Evolutionary conservation across 92 coral and sea anemone genomes (phyloP).

Genomic region (Paramuricea clavata): DNA sequence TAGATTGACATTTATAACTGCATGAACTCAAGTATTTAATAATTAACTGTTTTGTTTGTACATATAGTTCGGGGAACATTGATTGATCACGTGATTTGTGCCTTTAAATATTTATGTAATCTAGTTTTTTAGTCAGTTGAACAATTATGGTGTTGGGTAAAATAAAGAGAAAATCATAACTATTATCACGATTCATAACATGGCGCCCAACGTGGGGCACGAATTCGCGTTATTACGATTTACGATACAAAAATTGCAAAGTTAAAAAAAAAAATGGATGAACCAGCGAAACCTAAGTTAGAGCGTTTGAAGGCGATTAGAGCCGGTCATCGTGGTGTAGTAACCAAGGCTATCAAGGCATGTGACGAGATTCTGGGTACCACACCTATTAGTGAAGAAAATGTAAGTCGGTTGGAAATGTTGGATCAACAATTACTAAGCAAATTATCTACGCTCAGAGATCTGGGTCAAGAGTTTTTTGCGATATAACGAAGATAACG

Average conservation of each 20-base stretch:
- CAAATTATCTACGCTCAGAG: neutral
- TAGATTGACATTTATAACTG: no score
- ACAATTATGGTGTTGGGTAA: no score
- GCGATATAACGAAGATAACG: neutral
- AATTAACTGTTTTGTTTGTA: no score
- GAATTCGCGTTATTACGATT: neutral
- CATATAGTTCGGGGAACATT: no score
- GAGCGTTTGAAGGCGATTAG: constrained; percentile 12
- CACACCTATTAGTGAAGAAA: neutral
- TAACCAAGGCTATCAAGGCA: neutral
- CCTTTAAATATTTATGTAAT: no score
- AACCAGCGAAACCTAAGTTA: neutral
- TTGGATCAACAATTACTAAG: neutral
- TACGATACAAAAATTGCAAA: neutral
- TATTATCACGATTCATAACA: neutral
- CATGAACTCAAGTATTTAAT: no score
- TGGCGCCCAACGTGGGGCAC: constrained; percentile 19
- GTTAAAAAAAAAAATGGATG: neutral
- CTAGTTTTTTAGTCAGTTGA: no score
- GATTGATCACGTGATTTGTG: no score
- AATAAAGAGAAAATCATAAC: no score
- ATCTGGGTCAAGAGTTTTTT: neutral
- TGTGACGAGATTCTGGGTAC: constrained; percentile 9
- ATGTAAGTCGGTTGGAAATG: neutral
- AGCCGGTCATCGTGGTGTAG: neutral